Conservation (phyloP, 1,140 invertebrate species). For the Bradysia coprophila region DNA sequence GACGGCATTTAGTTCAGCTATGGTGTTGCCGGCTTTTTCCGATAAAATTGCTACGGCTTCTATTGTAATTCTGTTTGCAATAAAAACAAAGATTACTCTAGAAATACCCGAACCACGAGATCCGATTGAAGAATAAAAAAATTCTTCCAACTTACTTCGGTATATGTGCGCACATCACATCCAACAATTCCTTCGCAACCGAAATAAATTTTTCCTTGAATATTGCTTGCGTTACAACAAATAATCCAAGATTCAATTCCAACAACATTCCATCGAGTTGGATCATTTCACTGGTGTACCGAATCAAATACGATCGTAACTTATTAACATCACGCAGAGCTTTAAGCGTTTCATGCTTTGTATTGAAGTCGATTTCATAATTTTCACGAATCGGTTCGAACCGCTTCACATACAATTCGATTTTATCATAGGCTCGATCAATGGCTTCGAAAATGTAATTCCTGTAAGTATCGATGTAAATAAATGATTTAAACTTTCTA, state of each 20-base stretch:
- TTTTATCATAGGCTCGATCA: conserved; percentile 34
- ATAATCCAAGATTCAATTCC: conserved; percentile 39
- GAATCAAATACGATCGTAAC: conserved; percentile 35
- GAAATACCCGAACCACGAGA: conserved; percentile 9
- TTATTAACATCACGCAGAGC: conserved; percentile 29
- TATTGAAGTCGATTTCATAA: conserved; percentile 46
- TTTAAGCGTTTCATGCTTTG: conserved; percentile 32
- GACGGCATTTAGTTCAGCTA: conserved; percentile 36
- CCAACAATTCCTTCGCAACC: conserved; percentile 42
- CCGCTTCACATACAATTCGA: conserved; percentile 39
- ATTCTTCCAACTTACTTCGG: conserved; percentile 23
- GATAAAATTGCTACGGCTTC: conserved; percentile 35
- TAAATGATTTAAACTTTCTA: conserved; percentile 1
- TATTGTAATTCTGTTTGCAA: conserved; percentile 31
- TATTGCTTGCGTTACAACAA: conserved; percentile 43
- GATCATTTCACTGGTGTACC: conserved; percentile 37
- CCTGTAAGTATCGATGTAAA: conserved; percentile 4
- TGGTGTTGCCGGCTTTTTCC: conserved; percentile 35
- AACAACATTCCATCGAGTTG: conserved; percentile 38
- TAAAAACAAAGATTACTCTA: neutral
- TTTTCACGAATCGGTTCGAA: conserved; percentile 45
- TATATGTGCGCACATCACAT: conserved; percentile 33
- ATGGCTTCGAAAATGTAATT: conserved; percentile 31
- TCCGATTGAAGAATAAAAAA: conserved; percentile 15
- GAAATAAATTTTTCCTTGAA: conserved; percentile 51